Evolutionary conservation across 2,888 invertebrate genomes (phyloP), one percentile per base, ranked within the genome.

Genomic region (Hesperia comma): DNA sequence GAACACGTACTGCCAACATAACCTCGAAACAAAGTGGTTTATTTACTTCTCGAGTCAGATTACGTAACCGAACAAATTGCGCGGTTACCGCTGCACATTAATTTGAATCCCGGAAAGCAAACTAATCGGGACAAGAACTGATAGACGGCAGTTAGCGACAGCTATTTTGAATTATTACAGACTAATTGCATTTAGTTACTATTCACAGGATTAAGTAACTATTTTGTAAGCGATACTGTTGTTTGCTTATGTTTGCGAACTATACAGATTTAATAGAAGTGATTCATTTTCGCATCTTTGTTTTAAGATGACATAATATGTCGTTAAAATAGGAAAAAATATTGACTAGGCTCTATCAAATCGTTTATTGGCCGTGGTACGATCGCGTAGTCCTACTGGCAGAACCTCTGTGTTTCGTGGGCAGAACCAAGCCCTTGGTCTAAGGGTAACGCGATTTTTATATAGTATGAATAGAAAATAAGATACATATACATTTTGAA

Each of bases 11-110:
- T 76, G 46, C 79, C 77, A 79, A 69, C 72, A 73, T 77, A 81
- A 79, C 81, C 82, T 84, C 82, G 73, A 80, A 83, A 82, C 82
- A 81, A 83, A 84, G 79, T 79, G 74, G 74, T 73, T 80, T 79
- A 84, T 82, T 84, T 83, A 82, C 79, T 80, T 76, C 76, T 75
- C 74, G 66, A 75, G 77, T 78, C 79, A 77, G 77, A 83, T 87
- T 85, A 81, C 83, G 84, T 85, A 86, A 88, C 72, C 71, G 71
- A 71, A 74, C 77, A 79, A 79, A 82, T 82, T 79, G 74, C 75
- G 78, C 76, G 75, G 78, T 76, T 76, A 78, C 72, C 67, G 67
- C 69, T 73, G 68, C 62, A 70, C 69, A 62, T 74, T 76, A 76
- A 79, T 79, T 75, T 71, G 70, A 71, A 73, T 72, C 71, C 77